Base-by-base conservation (phyloP, 2,888 invertebrate species). In the Drosophila nr. perissopoda region DNA sequence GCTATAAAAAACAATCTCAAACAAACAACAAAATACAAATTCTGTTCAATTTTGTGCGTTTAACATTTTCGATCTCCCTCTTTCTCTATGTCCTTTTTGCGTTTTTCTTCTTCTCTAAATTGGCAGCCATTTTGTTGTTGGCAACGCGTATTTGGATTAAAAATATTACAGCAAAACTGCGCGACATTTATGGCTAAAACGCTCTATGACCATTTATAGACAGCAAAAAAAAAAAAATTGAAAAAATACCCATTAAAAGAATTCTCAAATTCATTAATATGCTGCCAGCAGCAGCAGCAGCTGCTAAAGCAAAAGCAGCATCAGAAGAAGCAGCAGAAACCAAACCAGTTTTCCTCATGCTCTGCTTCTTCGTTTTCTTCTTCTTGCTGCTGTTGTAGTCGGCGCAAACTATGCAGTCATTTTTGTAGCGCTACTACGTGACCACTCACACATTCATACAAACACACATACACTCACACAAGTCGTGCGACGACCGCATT, bases 361-460 rank as follows among this genome's bases (percentile, higher is more conserved):
- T 77, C 76, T 57, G 66, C 54, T 63, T 48, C 58, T 16, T 46
- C 21, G n/a, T 21, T 11, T 46, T 7, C 46, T 46, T 21, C 42
- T 42, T 46, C 21, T 49, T 53, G 38, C 52, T 49, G 40, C 29
- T 56, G 61, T 56, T 74, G 69, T 79, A 70, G 82, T 63, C 74
- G 64, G 65, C 76, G 57, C 46, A 46, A 79, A 74, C 79, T 81
- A 82, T 82, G 80, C 71, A 83, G 82, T 81, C 80, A 74, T 82
- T 77, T 79, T 80, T 87, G 87, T 83, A 77, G 76, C 82, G 65
- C 70, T 79, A 70, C 84, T 85, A 85, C 85, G 85, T 85, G 89
- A 85, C 89, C 76, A 83, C 82, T 84, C 82, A 83, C 66, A 38
- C 38, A 21, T 0, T 2, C 46, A 21, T 21, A 74, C 25, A 65